phyloP scores from a whole-genome alignment of 2,797 vertebrate genomes.

The Rhinichthys osculus region DNA sequence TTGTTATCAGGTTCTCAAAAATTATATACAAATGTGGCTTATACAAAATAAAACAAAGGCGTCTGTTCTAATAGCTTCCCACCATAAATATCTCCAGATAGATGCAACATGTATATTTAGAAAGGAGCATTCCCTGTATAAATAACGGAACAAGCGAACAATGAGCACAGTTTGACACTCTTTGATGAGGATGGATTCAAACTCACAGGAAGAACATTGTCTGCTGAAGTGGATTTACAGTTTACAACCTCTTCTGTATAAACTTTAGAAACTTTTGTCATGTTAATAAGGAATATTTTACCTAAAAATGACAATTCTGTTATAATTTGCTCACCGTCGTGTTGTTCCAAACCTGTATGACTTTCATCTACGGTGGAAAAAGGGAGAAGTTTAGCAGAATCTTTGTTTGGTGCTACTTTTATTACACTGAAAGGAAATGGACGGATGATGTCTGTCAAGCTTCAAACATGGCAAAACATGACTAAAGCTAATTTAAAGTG shows the following conservation, averaged over 20 bases:
- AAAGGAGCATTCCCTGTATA: not conserved
- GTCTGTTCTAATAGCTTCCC: not conserved
- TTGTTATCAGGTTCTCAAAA: too few species aligned
- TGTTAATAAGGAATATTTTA: not conserved
- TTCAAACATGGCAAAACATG: not conserved
- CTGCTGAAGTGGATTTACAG: not conserved
- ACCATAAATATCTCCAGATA: not conserved
- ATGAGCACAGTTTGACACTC: not conserved
- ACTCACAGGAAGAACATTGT: not conserved
- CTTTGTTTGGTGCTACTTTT: not conserved
- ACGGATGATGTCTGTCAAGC: not conserved
- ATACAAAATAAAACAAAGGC: not conserved
- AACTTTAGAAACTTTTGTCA: not conserved
- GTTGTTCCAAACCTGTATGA: not conserved
- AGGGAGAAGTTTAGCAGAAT: not conserved
- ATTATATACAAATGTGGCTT: too few species aligned
- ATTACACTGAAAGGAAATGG: not conserved
- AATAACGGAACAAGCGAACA: not conserved
- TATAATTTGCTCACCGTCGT: not conserved
- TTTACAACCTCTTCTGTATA: not conserved
- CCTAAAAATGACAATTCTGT: not conserved
- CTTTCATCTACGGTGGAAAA: not conserved
- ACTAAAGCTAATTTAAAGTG: too few species aligned
- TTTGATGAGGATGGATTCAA: not conserved
- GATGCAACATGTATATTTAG: slow-evolving; percentile 5